Percentiles rank a stretch among this genome's conserved stretches.
Evolutionary conservation across 2,113 vertebrate species (phyloP).

Genomic region (Antigone vipio): DNA sequence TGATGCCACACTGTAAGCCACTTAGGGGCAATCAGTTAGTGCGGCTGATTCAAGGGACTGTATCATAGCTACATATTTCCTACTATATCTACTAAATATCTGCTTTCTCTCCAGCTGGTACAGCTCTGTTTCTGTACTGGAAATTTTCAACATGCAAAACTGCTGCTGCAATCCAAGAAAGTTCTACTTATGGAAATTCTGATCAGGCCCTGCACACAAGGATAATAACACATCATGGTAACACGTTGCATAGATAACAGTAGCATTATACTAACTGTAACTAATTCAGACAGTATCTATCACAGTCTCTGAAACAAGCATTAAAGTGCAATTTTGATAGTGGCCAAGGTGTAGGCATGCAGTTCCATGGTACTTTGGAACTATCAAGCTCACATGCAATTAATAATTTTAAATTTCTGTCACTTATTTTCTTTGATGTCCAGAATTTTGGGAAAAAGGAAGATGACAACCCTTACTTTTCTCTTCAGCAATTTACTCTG

Average conservation of each 20-base stretch:
- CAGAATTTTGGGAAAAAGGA: not conserved
- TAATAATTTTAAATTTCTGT: not conserved
- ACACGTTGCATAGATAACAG: not conserved
- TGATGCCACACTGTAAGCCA: not conserved
- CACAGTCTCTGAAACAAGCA: not conserved
- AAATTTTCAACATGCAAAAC: not conserved
- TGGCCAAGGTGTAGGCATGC: not conserved
- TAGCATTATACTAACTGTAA: not conserved
- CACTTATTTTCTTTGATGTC: not conserved
- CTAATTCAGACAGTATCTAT: not conserved
- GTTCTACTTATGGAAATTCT: not conserved
- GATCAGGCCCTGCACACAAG: not conserved
- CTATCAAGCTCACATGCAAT: not conserved
- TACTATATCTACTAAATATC: not conserved
- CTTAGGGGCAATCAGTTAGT: not conserved
- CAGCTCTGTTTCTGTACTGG: not conserved
- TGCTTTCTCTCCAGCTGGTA: not conserved
- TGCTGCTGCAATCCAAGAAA: not conserved
- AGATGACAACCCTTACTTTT: not conserved
- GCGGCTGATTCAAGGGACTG: not conserved
- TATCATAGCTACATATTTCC: not conserved
- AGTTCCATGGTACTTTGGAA: not conserved
- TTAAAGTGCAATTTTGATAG: not conserved
- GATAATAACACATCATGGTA: not conserved
- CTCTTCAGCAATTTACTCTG: not conserved